Evolutionary conservation across 2,113 vertebrate species (phyloP), one percentile per base, ranked within the genome.

Genomic region (Festucalex cinctus): DNA sequence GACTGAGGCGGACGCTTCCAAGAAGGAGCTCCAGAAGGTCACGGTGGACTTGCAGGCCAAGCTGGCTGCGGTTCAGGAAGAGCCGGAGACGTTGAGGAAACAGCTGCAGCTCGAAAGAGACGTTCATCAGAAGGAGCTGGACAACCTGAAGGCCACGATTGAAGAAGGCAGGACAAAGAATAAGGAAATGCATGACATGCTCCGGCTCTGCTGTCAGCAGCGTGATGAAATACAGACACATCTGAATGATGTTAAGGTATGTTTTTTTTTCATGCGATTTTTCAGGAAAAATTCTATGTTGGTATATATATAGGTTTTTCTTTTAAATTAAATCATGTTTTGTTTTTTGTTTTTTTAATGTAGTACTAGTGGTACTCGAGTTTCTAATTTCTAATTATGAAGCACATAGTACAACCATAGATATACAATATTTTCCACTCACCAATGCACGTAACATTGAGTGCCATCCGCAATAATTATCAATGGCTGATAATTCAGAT

Each of bases 51-150:
- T 94, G 51, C 91, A 90, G 71, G 89, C 89, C 68, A 90, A 89
- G 70, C 87, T 91, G 16, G 82, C 77, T 9, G 85, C 76, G 16
- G 84, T 71, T 53, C 87, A 91, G 54, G 91, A 95, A 60, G 95
- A 97, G 67, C 74, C 86, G 20, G 78, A 82, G 3, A 81, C 91
- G 1, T 58, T 93, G 67, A 89, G 87, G 8, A 83, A 87, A 63
- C 95, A 97, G 82, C 85, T 98, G 80, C 93, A 93, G 86, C 88
- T 94, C 3, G 94, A 97, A 80, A 91, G 94, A 68, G 94, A 95
- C 39, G 82, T 93, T 77, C 94, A 97, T 77, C 90, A 91, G 73
- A 92, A 91, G 73, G 95, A 97, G 66, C 17, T 96, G 82, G 79
- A 71, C 41, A 90, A 89, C 84, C 79, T 94, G 59, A 91, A 79